These are phyloP conservation scores for Cataglyphis hispanica DNA, from an alignment of 1,140 invertebrate genomes.

Conservation along the genomic window DNA sequence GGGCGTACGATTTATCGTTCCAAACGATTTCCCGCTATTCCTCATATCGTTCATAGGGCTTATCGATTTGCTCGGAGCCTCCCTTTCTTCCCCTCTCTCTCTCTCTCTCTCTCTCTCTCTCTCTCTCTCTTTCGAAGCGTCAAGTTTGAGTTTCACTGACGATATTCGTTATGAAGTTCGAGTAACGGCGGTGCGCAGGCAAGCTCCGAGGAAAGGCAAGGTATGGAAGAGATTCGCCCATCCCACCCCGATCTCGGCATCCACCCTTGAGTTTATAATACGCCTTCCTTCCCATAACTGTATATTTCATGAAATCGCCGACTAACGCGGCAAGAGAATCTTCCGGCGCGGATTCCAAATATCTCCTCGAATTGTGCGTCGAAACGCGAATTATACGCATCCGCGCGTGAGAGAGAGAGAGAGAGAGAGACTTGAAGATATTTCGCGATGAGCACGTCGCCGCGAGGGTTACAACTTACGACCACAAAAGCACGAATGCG, in stretches of 20 bases:
- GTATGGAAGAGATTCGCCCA: conserved; percentile 71
- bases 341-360: conserved; percentile 71
- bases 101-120: neutral
- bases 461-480: conserved; percentile 46
- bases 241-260: conserved; percentile 60
- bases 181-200: conserved; percentile 57
- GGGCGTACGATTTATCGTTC: conserved; percentile 46
- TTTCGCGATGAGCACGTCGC: conserved; percentile 64
- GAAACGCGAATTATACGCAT: conserved; percentile 75
- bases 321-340: conserved; percentile 70
- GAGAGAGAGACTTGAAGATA: conserved; percentile 60
- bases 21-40: conserved; percentile 18
- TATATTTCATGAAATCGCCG: conserved; percentile 80
- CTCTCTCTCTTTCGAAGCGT: conserved; percentile 16
- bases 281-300: conserved; percentile 76
- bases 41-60: conserved; percentile 55
- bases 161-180: conserved; percentile 79
- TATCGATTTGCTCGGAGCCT: conserved; percentile 49
- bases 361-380: conserved; percentile 70
- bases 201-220: conserved; percentile 59
- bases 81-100: conserved; percentile 8
- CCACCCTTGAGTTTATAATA: conserved; percentile 79
- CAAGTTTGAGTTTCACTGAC: conserved; percentile 75
- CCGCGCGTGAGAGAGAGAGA: conserved; percentile 31
- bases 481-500: conserved; percentile 33